These are phyloP conservation scores for Bellardia bayeri DNA, from an alignment of 2,888 invertebrate genomes.

Conservation along the genomic window DNA sequence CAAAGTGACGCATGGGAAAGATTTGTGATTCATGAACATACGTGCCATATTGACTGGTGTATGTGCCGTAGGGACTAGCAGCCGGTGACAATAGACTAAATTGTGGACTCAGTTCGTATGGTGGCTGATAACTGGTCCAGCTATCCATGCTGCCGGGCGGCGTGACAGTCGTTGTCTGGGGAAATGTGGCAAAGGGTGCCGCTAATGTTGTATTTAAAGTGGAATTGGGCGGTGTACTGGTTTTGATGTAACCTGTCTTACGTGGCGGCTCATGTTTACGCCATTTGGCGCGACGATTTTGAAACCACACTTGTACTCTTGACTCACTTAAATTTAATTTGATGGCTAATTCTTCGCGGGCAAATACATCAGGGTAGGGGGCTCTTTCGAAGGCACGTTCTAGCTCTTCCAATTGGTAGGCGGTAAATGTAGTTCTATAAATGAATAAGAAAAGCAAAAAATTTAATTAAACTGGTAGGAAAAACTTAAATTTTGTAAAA, in stretches of 20 bases:
- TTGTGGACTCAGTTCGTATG: conserved; percentile 91
- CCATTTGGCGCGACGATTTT: conserved; percentile 96
- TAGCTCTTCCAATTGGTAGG: conserved; percentile 96
- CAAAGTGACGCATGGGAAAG: conserved; percentile 87
- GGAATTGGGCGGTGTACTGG: conserved; percentile 88
- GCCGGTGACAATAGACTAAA: conserved; percentile 89
- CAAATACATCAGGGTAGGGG: conserved; percentile 98
- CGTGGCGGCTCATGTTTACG: conserved; percentile 96
- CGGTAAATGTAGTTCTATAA: conserved; percentile 96
- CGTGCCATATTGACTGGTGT: conserved; percentile 88
- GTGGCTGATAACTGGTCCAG: conserved; percentile 90
- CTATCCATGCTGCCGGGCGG: conserved; percentile 89
- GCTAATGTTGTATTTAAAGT: conserved; percentile 83
- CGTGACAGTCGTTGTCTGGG: conserved; percentile 86
- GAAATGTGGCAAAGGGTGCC: conserved; percentile 87
- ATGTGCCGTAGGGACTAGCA: conserved; percentile 87
- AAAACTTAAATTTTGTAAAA: not conserved
- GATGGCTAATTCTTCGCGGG: conserved; percentile 95
- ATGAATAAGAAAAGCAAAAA: conserved; percentile 65
- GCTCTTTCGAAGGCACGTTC: conserved; percentile 97
- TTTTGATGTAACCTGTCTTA: conserved; percentile 92
- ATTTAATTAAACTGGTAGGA: not conserved
- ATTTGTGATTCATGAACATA: conserved; percentile 90
- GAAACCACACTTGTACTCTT: conserved; percentile 86
- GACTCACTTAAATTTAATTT: conserved; percentile 95